phyloP scores from a whole-genome alignment of 2,113 vertebrate species.

The Camelus bactrianus region DNA sequence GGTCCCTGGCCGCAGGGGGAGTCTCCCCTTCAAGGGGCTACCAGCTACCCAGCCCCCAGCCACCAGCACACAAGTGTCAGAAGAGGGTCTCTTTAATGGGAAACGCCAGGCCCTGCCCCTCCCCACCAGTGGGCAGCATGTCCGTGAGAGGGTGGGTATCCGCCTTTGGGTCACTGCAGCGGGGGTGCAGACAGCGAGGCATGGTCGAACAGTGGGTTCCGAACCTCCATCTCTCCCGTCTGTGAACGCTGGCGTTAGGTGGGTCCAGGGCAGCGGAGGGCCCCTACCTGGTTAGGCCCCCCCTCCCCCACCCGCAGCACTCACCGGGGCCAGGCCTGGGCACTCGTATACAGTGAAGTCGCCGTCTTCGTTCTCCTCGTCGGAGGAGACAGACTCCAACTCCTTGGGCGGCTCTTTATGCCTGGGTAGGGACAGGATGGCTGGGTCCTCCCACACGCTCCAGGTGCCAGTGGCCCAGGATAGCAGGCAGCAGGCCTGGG shows the following conservation, averaged over 20 bases:
- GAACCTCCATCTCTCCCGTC: slow-evolving; percentile 99
- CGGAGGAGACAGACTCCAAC: slow-evolving; percentile 91
- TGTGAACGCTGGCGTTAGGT: slow-evolving; percentile 60
- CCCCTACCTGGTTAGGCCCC: neutral
- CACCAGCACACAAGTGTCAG: neutral
- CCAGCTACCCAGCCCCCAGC: neutral
- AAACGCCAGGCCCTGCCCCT: neutral
- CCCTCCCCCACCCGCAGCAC: neutral
- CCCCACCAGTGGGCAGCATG: neutral
- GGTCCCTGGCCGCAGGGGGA: neutral
- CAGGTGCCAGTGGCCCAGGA: neutral
- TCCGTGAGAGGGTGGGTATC: rapidly evolving
- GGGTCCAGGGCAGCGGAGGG: neutral
- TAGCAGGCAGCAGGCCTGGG: rapidly evolving
- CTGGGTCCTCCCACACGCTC: neutral
- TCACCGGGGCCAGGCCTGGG: slow-evolving; percentile 96
- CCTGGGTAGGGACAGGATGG: slow-evolving; percentile 78
- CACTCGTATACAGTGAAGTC: slow-evolving; percentile 98
- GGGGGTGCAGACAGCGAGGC: slow-evolving; percentile 87
- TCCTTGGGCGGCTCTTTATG: slow-evolving; percentile 93
- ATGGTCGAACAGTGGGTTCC: slow-evolving; percentile 96
- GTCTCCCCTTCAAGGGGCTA: neutral
- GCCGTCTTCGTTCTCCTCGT: slow-evolving; percentile 96
- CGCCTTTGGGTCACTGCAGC: neutral
- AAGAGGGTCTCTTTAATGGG: neutral